Percentiles rank a stretch among this genome's conserved stretches.
Evolutionary conservation across 2,797 vertebrate genomes (phyloP).

Genomic region (Poliocrania exsul): DNA sequence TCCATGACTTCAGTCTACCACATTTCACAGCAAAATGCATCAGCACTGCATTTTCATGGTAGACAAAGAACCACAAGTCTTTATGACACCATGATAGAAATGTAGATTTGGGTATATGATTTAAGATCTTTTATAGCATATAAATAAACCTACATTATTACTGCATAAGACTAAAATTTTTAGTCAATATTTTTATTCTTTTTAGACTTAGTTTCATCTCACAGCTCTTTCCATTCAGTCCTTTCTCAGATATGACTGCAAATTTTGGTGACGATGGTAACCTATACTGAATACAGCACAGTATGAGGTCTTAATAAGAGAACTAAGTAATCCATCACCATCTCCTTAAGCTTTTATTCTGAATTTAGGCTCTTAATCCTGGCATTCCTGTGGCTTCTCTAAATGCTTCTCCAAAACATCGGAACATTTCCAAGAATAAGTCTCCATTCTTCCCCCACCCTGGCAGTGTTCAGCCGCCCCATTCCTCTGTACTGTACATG

Average conservation of each 20-base stretch:
- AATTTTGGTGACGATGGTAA: slow-evolving; percentile 11
- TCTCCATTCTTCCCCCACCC: not conserved
- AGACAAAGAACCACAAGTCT: slow-evolving; percentile 49
- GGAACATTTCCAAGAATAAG: slow-evolving; percentile 59
- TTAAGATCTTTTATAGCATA: slow-evolving; percentile 47
- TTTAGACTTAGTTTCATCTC: slow-evolving; percentile 39
- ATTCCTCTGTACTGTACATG: not conserved
- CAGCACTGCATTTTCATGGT: slow-evolving; percentile 60
- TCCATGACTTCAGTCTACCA: slow-evolving; percentile 31
- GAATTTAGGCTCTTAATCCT: slow-evolving; percentile 28
- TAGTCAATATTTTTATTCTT: slow-evolving; percentile 31
- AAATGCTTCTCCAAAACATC: slow-evolving; percentile 55
- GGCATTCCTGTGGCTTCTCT: slow-evolving; percentile 61
- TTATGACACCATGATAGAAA: slow-evolving; percentile 59
- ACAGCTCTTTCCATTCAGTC: slow-evolving; percentile 28
- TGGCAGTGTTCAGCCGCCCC: not conserved
- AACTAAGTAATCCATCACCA: slow-evolving; percentile 61
- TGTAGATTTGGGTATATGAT: slow-evolving; percentile 32
- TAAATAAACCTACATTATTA: not conserved
- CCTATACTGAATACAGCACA: not conserved
- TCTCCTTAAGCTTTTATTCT: slow-evolving; percentile 57
- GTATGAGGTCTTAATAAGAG: slow-evolving; percentile 41
- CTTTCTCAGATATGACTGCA: slow-evolving; percentile 1
- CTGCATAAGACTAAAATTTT: slow-evolving; percentile 55
- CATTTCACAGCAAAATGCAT: slow-evolving; percentile 66